These are phyloP conservation scores for Pseudorasbora parva DNA, from an alignment of 2,113 vertebrate genomes.

Conservation along the genomic window DNA sequence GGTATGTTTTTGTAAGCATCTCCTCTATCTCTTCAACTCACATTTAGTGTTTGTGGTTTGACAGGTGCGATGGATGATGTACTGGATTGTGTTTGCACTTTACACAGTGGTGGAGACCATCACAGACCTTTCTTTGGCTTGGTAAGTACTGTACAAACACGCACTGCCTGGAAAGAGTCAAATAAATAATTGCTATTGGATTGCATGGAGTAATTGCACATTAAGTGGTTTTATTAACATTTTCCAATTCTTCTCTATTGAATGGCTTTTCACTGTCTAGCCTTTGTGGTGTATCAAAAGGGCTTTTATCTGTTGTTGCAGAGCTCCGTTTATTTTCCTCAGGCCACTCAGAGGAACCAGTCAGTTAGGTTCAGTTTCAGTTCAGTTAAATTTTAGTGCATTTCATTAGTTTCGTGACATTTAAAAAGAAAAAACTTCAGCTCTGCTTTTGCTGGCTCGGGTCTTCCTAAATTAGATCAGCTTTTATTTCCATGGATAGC, in stretches of 20 bases:
- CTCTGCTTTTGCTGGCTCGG: not conserved
- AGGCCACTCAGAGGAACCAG: constrained; percentile 24
- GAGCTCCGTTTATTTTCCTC: constrained; percentile 12
- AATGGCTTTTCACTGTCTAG: constrained; percentile 2
- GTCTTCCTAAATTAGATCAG: not conserved
- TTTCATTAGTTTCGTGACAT: constrained; percentile 25
- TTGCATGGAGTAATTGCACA: constrained; percentile 5
- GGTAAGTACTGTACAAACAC: constrained; percentile 71
- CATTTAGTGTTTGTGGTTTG: constrained; percentile 32
- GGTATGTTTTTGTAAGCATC: not conserved
- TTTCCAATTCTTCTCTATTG: not conserved
- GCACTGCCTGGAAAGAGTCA: not conserved
- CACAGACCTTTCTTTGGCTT: constrained; percentile 82
- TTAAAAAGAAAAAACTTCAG: not conserved
- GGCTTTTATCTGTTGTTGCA: constrained; percentile 17
- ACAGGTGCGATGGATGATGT: constrained; percentile 93
- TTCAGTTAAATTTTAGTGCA: not conserved
- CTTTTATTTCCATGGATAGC: not conserved
- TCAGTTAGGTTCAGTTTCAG: constrained; percentile 24
- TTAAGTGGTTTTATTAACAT: constrained; percentile 26
- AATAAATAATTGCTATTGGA: not conserved
- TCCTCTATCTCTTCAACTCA: not conserved
- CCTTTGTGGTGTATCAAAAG: constrained; percentile 12
- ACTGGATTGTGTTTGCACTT: constrained; percentile 90
- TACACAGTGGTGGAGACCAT: constrained; percentile 85